Base-by-base conservation (phyloP, 2,797 vertebrate species). In the Helicolenus hilgendorfi region DNA sequence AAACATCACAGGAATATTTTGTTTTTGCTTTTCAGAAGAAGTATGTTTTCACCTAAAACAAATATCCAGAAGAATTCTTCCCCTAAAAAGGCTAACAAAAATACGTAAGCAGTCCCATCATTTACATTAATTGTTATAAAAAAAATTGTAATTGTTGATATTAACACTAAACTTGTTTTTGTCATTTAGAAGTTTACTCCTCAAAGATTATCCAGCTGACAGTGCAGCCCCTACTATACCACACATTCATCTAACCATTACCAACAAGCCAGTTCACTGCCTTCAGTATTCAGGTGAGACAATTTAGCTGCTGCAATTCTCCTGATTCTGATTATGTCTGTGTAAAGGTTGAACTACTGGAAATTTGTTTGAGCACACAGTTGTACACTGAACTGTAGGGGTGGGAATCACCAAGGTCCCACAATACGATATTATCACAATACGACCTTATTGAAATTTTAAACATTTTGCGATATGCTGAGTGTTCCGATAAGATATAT, bases 271-370 rank as follows among this genome's bases (percentile, higher is more conserved):
- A 22, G 63, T 98, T 60, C 92, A 72, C 83, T 98, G 97, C 55
- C 22, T 98, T 68, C 97, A 98, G 69, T 98, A 98, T 93, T 98
- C 98, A 83, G 98, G 98, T 99, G 91, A 70, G 93, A 84, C 77
- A 11, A 10, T 38, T 7, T 49, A 26, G 67, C 14, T 60, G 45
- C 53, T 77, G 49, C 33, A 14, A 11, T 7, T 49, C 3, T 41
- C 2, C 13, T 36, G 26, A 62, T 55, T 1, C 4, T 58, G 4
- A 38, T 65, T 65, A 24, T 2, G 1, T 36, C 41, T 38, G 8
- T 65, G 11, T 26, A 35, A 56, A 14, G 7, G 20, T 31, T 3
- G 0, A 64, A 29, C 64, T 31, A 24, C 36, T 63, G 3, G 8
- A 59, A 41, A 31, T 11, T 2, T 1, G 11, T 38, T 69, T 7